Conservation (phyloP, 2,888 invertebrate species). For the Synanthedon tipuliformis region DNA sequence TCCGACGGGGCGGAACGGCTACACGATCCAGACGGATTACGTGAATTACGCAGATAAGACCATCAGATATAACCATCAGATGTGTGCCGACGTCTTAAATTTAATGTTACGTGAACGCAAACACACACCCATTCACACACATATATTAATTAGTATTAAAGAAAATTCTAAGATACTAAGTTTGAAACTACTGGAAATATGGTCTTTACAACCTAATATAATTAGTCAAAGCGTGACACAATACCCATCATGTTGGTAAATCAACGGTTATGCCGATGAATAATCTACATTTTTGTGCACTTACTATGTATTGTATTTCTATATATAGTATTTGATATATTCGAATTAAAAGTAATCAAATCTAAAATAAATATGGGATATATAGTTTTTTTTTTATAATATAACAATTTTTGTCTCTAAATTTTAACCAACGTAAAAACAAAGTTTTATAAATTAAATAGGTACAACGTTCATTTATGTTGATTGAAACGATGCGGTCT, state of each 20-base stretch:
- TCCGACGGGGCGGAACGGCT: too few species aligned
- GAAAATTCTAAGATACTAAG: slow-evolving; percentile 44
- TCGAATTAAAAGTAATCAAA: slow-evolving; percentile 32
- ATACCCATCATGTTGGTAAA: slow-evolving; percentile 23
- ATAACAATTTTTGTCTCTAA: slow-evolving; percentile 56
- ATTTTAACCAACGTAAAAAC: slow-evolving; percentile 47
- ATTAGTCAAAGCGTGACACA: slow-evolving; percentile 35
- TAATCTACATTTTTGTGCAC: slow-evolving; percentile 35
- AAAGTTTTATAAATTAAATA: slow-evolving; percentile 36
- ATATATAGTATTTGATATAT: slow-evolving; percentile 36
- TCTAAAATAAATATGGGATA: slow-evolving; percentile 35
- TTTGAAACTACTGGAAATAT: slow-evolving; percentile 45
- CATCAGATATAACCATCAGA: too few species aligned
- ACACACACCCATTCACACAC: slow-evolving; percentile 50
- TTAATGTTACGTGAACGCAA: slow-evolving; percentile 54
- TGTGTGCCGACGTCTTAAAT: slow-evolving; percentile 10
- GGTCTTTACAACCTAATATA: slow-evolving; percentile 32
- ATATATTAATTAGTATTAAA: slow-evolving; percentile 32
- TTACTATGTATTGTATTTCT: slow-evolving; percentile 31
- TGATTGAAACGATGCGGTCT: slow-evolving; percentile 40
- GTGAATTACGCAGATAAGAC: too few species aligned
- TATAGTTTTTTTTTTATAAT: slow-evolving; percentile 37
- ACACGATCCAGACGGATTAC: too few species aligned
- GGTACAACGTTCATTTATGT: slow-evolving; percentile 17
- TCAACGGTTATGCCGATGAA: slow-evolving; percentile 42